These are phyloP conservation scores for Latheticus oryzae DNA, from an alignment of 2,888 invertebrate genomes.

Conservation along the genomic window DNA sequence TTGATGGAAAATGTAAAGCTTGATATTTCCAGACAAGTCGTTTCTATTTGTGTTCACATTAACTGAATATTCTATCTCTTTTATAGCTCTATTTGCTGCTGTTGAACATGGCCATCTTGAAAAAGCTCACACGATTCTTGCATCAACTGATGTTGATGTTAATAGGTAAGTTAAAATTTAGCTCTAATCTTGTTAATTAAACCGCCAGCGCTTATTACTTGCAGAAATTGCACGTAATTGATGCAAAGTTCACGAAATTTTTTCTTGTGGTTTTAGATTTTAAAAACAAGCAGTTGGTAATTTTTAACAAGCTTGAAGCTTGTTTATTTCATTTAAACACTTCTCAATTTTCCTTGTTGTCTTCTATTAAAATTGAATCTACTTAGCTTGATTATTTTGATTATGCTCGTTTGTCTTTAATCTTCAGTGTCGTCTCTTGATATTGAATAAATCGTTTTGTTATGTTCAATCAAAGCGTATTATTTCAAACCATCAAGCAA, in stretches of 20 bases:
- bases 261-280: no score
- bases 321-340: no score
- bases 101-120: conserved; percentile 96
- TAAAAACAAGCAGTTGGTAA: no score
- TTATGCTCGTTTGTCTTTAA: conserved; percentile 11
- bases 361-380: no score
- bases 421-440: conserved; percentile 1
- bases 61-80: conserved; percentile 49
- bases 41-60: no score
- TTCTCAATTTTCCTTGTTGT: no score
- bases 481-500: no score
- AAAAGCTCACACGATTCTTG: conserved; percentile 89
- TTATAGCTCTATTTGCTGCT: conserved; percentile 92
- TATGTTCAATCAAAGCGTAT: conserved; percentile 8
- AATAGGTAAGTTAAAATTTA: conserved; percentile 80
- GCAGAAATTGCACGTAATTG: neutral
- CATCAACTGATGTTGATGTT: conserved; percentile 92
- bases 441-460: neutral
- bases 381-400: conserved; percentile 3
- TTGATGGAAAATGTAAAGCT: no score
- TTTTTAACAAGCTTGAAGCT: no score
- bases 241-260: no score
- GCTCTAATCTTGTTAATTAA: neutral
- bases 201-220: neutral
- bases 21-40: no score